Evolutionary conservation across 2,113 vertebrate species (phyloP).

Genomic region (Psittacula cyanocephala): DNA sequence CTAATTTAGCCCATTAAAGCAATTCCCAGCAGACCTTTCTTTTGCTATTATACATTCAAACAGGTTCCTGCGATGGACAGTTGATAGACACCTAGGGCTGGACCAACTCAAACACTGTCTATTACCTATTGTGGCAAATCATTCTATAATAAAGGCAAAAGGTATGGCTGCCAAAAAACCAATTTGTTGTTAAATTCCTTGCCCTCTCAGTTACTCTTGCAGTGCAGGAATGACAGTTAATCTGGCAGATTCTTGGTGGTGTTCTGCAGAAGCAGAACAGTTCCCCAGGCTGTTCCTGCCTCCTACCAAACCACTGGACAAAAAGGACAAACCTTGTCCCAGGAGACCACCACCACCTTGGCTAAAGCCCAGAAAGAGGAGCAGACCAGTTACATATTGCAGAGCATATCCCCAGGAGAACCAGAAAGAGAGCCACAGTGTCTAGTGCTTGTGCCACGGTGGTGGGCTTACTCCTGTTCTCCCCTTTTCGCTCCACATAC

Average conservation of each 20-base stretch:
- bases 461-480: not conserved
- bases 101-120: not conserved
- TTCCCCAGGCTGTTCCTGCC: not conserved
- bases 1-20: not conserved
- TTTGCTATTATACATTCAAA: not conserved
- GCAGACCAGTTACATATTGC: not conserved
- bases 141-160: not conserved
- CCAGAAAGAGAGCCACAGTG: not conserved
- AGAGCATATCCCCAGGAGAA: not conserved
- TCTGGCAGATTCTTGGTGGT: not conserved
- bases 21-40: not conserved
- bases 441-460: rapidly evolving
- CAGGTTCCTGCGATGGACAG: not conserved
- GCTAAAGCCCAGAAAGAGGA: not conserved
- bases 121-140: not conserved
- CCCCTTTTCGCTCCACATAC: not conserved
- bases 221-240: not conserved
- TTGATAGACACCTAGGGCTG: not conserved
- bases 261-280: not conserved
- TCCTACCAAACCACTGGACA: not conserved
- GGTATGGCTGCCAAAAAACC: not conserved
- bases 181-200: not conserved
- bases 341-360: not conserved
- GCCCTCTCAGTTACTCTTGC: not conserved
- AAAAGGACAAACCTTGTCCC: not conserved